These are phyloP conservation scores for Myioborus miniatus DNA, from an alignment of 2,797 vertebrate species.

Conservation along the genomic window DNA sequence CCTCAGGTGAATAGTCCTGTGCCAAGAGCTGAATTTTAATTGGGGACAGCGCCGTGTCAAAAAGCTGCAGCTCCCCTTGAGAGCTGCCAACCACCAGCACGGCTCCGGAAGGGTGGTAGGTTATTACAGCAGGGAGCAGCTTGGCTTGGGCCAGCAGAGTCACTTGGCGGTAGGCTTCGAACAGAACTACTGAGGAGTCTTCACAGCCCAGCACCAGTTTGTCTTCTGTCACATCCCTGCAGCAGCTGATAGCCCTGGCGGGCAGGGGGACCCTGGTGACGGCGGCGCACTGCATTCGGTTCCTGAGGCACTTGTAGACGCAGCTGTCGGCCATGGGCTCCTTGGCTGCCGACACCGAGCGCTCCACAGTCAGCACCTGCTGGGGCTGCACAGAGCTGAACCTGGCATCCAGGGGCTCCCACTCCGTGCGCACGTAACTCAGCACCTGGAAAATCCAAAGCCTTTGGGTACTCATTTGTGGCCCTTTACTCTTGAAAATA, in stretches of 20 bases:
- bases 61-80: conserved; percentile 90
- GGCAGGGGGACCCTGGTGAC: conserved; percentile 81
- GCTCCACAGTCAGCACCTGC: conserved; percentile 87
- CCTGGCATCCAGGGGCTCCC: conserved; percentile 82
- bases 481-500: background rate
- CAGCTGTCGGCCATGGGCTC: conserved; percentile 81
- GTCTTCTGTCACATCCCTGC: conserved; percentile 81
- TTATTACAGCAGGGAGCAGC: conserved; percentile 79
- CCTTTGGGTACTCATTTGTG: background rate
- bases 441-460: conserved; percentile 78
- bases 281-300: conserved; percentile 79
- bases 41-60: conserved; percentile 88
- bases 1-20: conserved; percentile 79
- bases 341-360: conserved; percentile 60
- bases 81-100: conserved; percentile 82
- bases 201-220: conserved; percentile 87
- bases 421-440: conserved; percentile 82
- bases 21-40: conserved; percentile 84
- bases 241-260: conserved; percentile 84
- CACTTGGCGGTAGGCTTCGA: conserved; percentile 81
- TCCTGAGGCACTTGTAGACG: conserved; percentile 81
- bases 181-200: conserved; percentile 88
- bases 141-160: conserved; percentile 82
- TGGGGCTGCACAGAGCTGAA: conserved; percentile 87
- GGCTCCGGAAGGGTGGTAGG: conserved; percentile 88